Base-by-base conservation (phyloP, 64 coral and sea anemone species). In the Montipora capricornis region DNA sequence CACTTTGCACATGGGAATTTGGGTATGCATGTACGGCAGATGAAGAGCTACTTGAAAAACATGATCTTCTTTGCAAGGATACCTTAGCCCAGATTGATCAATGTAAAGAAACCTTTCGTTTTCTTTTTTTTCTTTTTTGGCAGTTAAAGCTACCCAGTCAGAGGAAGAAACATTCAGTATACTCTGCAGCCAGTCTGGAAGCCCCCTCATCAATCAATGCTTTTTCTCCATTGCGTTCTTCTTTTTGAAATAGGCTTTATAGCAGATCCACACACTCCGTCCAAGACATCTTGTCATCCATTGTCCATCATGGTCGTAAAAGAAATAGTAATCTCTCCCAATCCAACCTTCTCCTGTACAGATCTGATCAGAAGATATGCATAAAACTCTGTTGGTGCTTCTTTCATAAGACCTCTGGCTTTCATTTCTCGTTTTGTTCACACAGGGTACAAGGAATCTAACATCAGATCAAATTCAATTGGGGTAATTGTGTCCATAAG, bases 341-440 rank as follows among this genome's bases (percentile, higher is more conserved):
- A 67, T 6, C 53, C 80, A 14, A 46, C n/a, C 29, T 59, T 83
- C n/a, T 83, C 55, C 6, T 53, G 49, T 3, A 83, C 52, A 5
- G 46, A 37, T 5, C 8, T 50, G 11, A 83, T 59, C 57, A 68
- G 13, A 12, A 68, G 68, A 22, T 68, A 85, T 11, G 17, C 6
- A 46, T 85, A 85, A 44, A 85, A 85, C 14, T 85, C 26, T 29
- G 59, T 15, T 37, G 15, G 10, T 0, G 53, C 50, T 26, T 70
- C 82, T 5, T 44, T 70, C 7, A 29, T 7, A 15, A 85, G 60
- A 10, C 55, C 37, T 10, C 82, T 37, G 8, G 60, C 82, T 19
- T 85, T 22, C 68, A 70, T 68, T 85, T 85, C 82, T 9, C 60
- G 82, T 66, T 85, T 68, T 17, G 4, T 15, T 24, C 82, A 85